A percentile compares a stretch with the other conserved stretches of the same genome.
Evolutionary conservation across 2,113 vertebrate genomes (phyloP).

Genomic region (Nycticebus coucang): DNA sequence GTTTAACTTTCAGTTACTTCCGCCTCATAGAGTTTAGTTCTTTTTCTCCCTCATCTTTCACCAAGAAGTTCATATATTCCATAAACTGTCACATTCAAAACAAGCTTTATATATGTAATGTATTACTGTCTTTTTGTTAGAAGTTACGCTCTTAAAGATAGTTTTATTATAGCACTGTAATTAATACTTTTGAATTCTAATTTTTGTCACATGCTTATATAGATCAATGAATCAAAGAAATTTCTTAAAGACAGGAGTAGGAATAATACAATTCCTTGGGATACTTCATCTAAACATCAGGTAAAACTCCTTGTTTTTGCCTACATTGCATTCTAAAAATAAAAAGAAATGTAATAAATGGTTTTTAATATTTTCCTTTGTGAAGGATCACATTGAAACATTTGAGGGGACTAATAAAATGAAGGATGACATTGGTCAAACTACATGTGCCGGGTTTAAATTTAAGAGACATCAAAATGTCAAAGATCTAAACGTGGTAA

Average conservation of each 20-base stretch:
- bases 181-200: background rate
- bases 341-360: slow-evolving; percentile 13
- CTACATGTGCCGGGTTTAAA: slow-evolving; percentile 80
- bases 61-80: background rate
- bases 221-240: slow-evolving; percentile 89
- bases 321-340: background rate
- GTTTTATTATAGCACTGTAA: background rate
- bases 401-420: too few relatives aligned
- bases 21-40: background rate
- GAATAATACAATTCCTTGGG: slow-evolving; percentile 80
- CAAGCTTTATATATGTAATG: background rate
- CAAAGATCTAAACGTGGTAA: slow-evolving; percentile 86
- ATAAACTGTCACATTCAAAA: background rate
- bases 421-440: slow-evolving; percentile 82
- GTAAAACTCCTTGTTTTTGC: slow-evolving; percentile 74
- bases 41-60: background rate
- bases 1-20: background rate
- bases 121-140: background rate
- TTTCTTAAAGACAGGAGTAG: slow-evolving; percentile 86
- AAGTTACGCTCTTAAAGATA: background rate
- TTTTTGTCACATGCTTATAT: slow-evolving; percentile 7
- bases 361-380: background rate
- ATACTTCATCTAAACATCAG: slow-evolving; percentile 87
- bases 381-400: slow-evolving; percentile 75
- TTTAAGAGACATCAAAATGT: slow-evolving; percentile 83